These are phyloP conservation scores for Morelia viridis DNA, from an alignment of 2,797 vertebrate genomes.

Conservation along the genomic window DNA sequence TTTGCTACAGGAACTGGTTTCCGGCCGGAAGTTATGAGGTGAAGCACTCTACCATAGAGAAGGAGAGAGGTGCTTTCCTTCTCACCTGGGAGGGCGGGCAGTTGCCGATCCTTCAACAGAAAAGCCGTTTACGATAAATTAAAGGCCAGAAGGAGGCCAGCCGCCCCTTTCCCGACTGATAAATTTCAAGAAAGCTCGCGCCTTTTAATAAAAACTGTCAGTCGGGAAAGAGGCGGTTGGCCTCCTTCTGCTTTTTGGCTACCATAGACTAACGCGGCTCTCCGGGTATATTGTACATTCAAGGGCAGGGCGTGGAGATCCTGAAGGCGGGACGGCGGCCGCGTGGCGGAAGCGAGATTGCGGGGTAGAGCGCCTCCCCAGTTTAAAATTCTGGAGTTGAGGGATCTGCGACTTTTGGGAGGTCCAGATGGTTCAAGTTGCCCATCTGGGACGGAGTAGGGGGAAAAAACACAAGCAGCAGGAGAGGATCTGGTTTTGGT, in stretches of 20 bases:
- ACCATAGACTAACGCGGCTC: neutral
- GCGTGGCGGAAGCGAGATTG: neutral
- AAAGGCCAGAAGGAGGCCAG: neutral
- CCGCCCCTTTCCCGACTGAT: neutral
- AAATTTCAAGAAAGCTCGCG: neutral
- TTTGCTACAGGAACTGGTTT: slow-evolving; percentile 16
- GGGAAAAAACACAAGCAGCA: neutral
- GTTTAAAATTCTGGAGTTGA: neutral
- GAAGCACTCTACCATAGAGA: neutral
- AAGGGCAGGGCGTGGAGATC: neutral
- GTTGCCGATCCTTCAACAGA: neutral
- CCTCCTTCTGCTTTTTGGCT: neutral
- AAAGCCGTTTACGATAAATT: neutral
- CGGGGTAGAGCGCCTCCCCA: fast-evolving
- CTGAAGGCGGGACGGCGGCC: neutral
- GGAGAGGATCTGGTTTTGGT: neutral
- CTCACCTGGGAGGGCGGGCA: neutral
- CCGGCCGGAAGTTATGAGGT: neutral
- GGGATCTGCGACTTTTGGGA: neutral
- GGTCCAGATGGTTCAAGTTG: neutral
- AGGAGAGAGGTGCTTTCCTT: neutral
- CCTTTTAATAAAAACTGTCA: neutral
- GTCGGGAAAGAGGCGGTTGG: neutral
- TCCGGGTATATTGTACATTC: neutral
- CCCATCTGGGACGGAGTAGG: neutral